phyloP scores from a whole-genome alignment of 37 sponge, comb jelly and placozoan species.

The Chondrosia reniformis region DNA sequence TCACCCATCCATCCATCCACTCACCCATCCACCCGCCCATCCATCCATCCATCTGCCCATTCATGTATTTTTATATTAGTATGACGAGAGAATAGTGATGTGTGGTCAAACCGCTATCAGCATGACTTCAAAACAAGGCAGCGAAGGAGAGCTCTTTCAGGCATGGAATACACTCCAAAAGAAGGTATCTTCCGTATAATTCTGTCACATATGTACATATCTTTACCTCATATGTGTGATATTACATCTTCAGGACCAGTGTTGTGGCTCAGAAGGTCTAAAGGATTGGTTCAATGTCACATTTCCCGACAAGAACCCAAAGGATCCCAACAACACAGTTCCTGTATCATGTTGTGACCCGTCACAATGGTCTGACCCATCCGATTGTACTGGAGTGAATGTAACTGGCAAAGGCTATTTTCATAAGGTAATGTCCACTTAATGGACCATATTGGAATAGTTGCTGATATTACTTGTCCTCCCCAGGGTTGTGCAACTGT shows the following conservation, averaged over 20 bases:
- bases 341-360: conserved; percentile 4
- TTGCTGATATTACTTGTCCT: neutral
- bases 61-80: too few species aligned
- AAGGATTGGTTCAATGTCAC: neutral
- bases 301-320: neutral
- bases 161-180: too few species aligned
- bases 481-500: neutral
- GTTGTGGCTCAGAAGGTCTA: conserved; percentile 7
- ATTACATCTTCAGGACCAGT: neutral
- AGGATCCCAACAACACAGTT: neutral
- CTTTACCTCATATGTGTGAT: neutral
- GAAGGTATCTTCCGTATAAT: neutral
- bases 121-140: too few species aligned
- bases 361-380: neutral
- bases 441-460: neutral
- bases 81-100: too few species aligned
- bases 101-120: too few species aligned
- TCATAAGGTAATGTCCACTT: neutral
- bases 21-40: too few species aligned
- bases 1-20: too few species aligned
- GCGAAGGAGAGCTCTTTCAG: too few species aligned
- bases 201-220: neutral
- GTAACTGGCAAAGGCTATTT: neutral
- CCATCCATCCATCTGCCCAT: too few species aligned
- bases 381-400: neutral